Evolutionary conservation across 2,113 vertebrate species (phyloP).

Genomic region (Ictalurus furcatus): DNA sequence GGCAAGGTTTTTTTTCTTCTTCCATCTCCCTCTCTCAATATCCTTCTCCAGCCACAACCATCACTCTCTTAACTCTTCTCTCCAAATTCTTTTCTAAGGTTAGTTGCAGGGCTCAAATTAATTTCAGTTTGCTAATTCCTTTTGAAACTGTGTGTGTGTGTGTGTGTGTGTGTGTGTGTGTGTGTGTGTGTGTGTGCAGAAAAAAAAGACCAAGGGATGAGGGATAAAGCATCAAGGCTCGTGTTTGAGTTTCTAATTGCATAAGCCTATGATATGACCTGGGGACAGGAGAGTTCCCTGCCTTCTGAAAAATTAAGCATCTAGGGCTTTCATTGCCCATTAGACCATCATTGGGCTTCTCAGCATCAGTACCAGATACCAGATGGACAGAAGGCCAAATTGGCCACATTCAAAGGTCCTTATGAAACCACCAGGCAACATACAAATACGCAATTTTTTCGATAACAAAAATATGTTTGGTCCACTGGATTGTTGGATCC

Average conservation of each 20-base stretch:
- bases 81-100: constrained; percentile 38
- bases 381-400: too few species aligned
- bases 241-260: constrained; percentile 69
- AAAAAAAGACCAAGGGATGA: constrained; percentile 55
- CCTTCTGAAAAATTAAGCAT: constrained; percentile 68
- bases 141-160: constrained; percentile 57
- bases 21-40: constrained; percentile 8
- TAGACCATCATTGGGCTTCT: constrained; percentile 53
- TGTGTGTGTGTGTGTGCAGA: not conserved
- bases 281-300: constrained; percentile 64
- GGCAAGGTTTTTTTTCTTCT: constrained; percentile 41
- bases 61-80: constrained; percentile 21
- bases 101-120: constrained; percentile 65
- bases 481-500: not conserved
- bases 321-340: constrained; percentile 31
- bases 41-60: not conserved
- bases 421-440: not conserved
- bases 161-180: not conserved
- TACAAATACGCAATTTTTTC: not conserved
- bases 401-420: not conserved
- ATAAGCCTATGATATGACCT: constrained; percentile 60
- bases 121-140: constrained; percentile 70
- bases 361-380: constrained; percentile 60
- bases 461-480: not conserved
- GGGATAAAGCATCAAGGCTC: constrained; percentile 14